Evolutionary conservation across 2,113 vertebrate genomes (phyloP).

Genomic region (Euleptes europaea): DNA sequence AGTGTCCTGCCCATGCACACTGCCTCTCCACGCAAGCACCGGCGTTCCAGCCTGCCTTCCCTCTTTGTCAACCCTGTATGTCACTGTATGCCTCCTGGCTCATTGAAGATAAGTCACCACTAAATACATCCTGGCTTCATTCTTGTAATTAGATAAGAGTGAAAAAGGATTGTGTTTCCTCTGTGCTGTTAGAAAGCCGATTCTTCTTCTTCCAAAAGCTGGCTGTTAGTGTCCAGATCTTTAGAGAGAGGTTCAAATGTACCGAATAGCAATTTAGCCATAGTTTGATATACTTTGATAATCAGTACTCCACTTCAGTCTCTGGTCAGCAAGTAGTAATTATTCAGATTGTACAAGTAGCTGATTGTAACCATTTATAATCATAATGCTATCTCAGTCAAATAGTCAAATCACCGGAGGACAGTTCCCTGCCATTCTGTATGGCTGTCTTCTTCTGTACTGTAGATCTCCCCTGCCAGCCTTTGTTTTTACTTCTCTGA

Average conservation of each 20-base stretch:
- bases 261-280: not conserved
- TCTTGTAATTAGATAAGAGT: conserved; percentile 45
- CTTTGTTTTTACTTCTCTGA: not conserved
- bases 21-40: conserved; percentile 82
- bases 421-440: not conserved
- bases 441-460: not conserved
- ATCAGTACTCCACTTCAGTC: not conserved
- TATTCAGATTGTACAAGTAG: not conserved
- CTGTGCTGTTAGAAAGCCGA: conserved; percentile 37
- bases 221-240: not conserved
- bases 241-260: not conserved
- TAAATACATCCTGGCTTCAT: conserved; percentile 82
- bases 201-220: conserved; percentile 31
- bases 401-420: not conserved
- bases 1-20: conserved; percentile 92
- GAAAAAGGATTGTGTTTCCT: conserved; percentile 26
- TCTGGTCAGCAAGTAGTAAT: not conserved
- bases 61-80: conserved; percentile 96
- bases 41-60: conserved; percentile 95
- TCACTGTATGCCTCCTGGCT: conserved; percentile 74
- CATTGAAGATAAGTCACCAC: conserved; percentile 81
- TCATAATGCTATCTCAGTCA: not conserved
- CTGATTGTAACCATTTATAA: not conserved
- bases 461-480: not conserved
- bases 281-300: not conserved